Base-by-base conservation (phyloP, 2,797 vertebrate species). In the Peromyscus melanophrys region DNA sequence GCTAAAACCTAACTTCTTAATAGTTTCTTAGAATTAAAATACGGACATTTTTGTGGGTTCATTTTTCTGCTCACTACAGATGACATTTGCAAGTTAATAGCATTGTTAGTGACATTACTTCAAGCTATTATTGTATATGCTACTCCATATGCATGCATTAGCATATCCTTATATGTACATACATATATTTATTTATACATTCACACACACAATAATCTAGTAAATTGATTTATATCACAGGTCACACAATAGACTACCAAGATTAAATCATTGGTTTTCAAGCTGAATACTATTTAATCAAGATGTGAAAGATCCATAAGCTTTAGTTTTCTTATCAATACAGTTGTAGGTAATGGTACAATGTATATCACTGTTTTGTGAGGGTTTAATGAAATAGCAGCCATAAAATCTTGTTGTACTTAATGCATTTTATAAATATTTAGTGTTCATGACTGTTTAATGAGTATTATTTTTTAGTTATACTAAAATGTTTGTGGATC, bases 281-380 rank as follows among this genome's bases (percentile, higher is more conserved):
- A 85, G n/a, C n/a, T 96, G 21, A 29, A 77, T 73, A 75, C 34
- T 78, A 82, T 88, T 92, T 89, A 69, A 19, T 34, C 31, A 97
- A 94, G 31, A 80, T 40, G 87, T 55, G 4, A 31, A 81, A 87
- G 7, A 11, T 82, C 46, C 43, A 37, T 94, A 76, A 84, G 0
- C 13, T 94, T 89, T 95, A 80, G 77, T 83, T 89, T 89, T 88
- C 57, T 94, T 37, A 77, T 76, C 34, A 84, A 59, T 94, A 73
- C 63, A 95, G 49, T 67, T 93, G 25, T 4, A 25, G n/a, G 25
- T 86, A 91, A 94, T 49, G 25, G 9, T 78, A 73, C 43, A 95
- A 52, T 89, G 23, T 82, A 61, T 31, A 81, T 94, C 40, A 88
- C 29, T 71, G 17, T 84, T 92, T 96, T 90, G 23, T 87, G 11